Base-by-base conservation (phyloP, 2,113 vertebrate genomes). In the Bolborhynchus lineola region DNA sequence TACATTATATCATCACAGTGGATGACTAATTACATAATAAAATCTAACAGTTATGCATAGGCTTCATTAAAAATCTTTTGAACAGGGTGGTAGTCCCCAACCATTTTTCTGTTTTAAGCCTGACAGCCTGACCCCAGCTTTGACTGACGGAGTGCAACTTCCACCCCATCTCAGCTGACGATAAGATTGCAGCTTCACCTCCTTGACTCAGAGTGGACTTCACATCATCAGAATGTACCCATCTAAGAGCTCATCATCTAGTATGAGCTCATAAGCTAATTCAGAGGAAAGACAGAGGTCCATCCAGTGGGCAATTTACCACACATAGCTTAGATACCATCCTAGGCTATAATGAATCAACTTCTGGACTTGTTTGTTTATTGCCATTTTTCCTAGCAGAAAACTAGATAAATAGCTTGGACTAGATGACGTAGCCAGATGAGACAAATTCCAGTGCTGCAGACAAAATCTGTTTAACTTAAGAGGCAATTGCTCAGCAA, bases 141-240 rank as follows among this genome's bases (percentile, higher is more conserved):
- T 69, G 49, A 82, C 42, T 6, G 49, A 64, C 65, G 50, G 14
- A 65, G 20, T 41, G 37, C 44, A 64, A 17, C 46, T 80, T 79
- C 69, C 83, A 92, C 65, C 74, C 37, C 70, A 57, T 82, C 70
- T 89, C 65, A 84, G 69, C n/a, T 76, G 80, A 84, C 18, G 69
- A 86, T 70, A 88, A 78, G 76, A 50, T 35, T 69, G 76, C 2
- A 72, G 53, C 77, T 94, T 92, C 86, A 82, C 65, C 91, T 89
- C 81, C 81, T 92, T 82, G 92, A 93, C 74, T 93, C 89, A 63
- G 33, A 70, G 33, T 65, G 86, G 89, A 87, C 84, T 92, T 89
- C 52, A 72, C 62, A 52, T 82, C 74, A 68, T 50, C 94, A 91
- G 62, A 84, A 72, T 86, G 81, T 44, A 64, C 33, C 72, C 77